These are phyloP conservation scores for Hemithea aestivaria DNA, from an alignment of 2,888 invertebrate genomes.

Conservation along the genomic window DNA sequence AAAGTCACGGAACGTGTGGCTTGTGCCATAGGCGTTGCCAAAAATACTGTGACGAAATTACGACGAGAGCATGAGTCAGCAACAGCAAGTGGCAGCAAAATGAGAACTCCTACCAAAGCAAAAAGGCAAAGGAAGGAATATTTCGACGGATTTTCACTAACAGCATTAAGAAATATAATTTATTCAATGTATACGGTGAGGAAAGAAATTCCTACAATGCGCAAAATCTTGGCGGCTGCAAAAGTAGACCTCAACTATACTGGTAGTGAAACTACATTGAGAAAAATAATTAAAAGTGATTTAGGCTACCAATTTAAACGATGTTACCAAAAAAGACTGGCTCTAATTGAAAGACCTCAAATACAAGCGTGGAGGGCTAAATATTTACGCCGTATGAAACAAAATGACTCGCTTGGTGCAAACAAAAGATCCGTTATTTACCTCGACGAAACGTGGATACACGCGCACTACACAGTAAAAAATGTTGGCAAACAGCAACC, in stretches of 20 bases:
- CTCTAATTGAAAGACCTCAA: slow-evolving; percentile 1
- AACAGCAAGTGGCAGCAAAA: no score
- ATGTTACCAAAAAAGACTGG: slow-evolving; percentile 2
- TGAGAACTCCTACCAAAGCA: no score
- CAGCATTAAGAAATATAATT: no score
- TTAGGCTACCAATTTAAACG: slow-evolving; percentile 6
- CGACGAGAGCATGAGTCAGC: no score
- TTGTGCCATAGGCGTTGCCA: no score
- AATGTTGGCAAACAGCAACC: slow-evolving; percentile 21
- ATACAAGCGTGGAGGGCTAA: background rate
- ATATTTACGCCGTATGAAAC: background rate
- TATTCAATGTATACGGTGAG: no score
- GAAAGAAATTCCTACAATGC: no score
- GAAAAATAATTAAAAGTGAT: background rate
- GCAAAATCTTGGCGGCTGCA: no score
- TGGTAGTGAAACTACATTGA: slow-evolving; percentile 4
- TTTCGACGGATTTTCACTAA: no score
- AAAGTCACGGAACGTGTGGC: no score
- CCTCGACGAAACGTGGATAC: slow-evolving; percentile 26
- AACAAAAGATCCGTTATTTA: slow-evolving; percentile 17
- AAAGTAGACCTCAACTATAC: slow-evolving; percentile 1
- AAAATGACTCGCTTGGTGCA: slow-evolving; percentile 17
- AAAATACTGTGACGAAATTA: no score
- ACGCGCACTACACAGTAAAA: slow-evolving; percentile 22
- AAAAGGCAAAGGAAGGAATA: no score